phyloP scores from a whole-genome alignment of 2,888 invertebrate genomes.

The Coremacera marginata region DNA sequence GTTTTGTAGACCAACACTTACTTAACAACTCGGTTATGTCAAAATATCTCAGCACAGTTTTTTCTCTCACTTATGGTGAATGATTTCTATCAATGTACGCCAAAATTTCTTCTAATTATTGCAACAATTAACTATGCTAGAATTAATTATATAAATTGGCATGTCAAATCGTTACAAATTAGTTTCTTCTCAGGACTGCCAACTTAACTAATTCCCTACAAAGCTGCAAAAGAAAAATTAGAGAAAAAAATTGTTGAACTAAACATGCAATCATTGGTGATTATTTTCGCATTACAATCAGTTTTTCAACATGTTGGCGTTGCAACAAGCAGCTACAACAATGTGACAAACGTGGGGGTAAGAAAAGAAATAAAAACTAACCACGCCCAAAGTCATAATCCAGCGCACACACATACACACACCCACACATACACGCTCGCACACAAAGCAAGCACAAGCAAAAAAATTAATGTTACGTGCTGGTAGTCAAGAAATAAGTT shows the following conservation, averaged over 20 bases:
- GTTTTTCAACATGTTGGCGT: slow-evolving; percentile 17
- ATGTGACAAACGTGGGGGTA: background rate
- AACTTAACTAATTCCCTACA: background rate
- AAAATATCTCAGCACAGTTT: background rate
- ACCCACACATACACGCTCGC: too few relatives aligned
- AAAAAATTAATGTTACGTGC: slow-evolving; percentile 21
- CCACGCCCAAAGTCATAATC: slow-evolving; percentile 9
- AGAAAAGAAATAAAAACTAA: background rate
- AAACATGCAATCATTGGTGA: slow-evolving; percentile 25
- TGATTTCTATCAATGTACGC: background rate
- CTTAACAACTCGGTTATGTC: too few relatives aligned
- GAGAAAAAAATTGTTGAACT: background rate
- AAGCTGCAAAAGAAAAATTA: background rate
- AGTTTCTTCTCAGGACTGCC: background rate
- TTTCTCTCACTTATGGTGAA: background rate
- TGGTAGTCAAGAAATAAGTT: too few relatives aligned
- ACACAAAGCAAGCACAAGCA: background rate
- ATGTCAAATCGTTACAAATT: slow-evolving; percentile 2
- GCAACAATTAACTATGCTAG: background rate
- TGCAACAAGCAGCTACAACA: background rate
- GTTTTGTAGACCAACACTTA: too few relatives aligned
- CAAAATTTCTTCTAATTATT: background rate
- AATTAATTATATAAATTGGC: slow-evolving; percentile 1
- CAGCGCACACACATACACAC: background rate
- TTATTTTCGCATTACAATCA: slow-evolving; percentile 47